phyloP scores from a whole-genome alignment of 2,113 vertebrate species.

The Cyanoliseus patagonus region DNA sequence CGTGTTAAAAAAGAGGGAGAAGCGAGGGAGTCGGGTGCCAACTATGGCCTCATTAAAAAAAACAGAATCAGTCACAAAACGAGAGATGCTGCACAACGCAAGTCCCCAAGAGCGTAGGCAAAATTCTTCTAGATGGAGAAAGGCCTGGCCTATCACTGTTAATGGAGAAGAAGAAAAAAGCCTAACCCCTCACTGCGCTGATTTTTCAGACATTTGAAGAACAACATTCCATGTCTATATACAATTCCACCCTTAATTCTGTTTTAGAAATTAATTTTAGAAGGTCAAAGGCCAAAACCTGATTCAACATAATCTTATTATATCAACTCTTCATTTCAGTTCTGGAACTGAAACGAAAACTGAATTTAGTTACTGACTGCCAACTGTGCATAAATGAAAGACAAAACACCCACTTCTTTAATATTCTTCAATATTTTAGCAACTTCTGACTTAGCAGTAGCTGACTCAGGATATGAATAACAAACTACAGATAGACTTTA shows the following conservation, averaged over 20 bases:
- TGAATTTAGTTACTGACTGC: neutral
- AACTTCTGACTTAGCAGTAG: neutral
- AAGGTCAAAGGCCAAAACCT: neutral
- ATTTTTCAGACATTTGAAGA: neutral
- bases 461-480: neutral
- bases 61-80: neutral
- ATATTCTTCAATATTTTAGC: conserved; percentile 7
- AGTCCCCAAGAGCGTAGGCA: neutral
- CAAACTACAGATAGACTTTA: neutral
- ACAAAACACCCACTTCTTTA: neutral
- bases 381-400: neutral
- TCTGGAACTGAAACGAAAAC: neutral
- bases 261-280: neutral
- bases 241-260: neutral
- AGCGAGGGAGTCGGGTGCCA: neutral
- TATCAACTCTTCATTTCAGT: neutral
- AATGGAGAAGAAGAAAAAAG: neutral
- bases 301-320: neutral
- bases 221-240: neutral
- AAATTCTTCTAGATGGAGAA: neutral
- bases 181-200: neutral
- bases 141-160: neutral
- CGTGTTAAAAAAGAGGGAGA: neutral
- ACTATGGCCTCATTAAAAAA: neutral
- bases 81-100: neutral